phyloP scores from a whole-genome alignment of 2,888 invertebrate genomes.

The Oxytorus armatus region DNA sequence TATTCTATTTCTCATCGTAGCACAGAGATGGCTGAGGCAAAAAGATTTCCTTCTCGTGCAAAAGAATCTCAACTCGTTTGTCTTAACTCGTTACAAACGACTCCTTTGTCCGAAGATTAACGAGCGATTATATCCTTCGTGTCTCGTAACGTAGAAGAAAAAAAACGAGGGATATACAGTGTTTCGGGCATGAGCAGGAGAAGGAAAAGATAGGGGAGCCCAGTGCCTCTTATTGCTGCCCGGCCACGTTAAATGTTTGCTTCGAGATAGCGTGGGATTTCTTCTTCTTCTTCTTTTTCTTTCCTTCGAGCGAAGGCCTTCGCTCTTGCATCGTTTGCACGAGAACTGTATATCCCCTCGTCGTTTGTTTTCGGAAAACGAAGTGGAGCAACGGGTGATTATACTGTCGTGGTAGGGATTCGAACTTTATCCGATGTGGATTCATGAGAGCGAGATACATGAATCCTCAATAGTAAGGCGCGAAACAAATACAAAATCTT shows the following conservation, averaged over 20 bases:
- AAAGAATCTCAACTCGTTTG: slow-evolving; percentile 61
- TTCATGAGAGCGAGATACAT: slow-evolving; percentile 29
- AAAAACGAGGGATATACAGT: not conserved
- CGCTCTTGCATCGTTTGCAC: slow-evolving; percentile 44
- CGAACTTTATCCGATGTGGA: slow-evolving; percentile 30
- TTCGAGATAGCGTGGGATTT: slow-evolving; percentile 40
- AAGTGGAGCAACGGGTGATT: slow-evolving; percentile 44
- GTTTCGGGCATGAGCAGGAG: slow-evolving; percentile 1
- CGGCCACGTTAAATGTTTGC: slow-evolving; percentile 39
- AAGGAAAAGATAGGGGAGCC: slow-evolving; percentile 21
- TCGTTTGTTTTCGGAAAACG: slow-evolving; percentile 22
- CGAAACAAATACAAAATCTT: not conserved
- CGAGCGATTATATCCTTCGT: slow-evolving; percentile 65
- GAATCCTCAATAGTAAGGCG: slow-evolving; percentile 29
- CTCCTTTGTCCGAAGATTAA: slow-evolving; percentile 65
- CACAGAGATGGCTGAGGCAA: not conserved
- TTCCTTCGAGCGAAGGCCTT: not conserved
- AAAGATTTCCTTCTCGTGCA: slow-evolving; percentile 44
- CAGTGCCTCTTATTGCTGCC: slow-evolving; percentile 26
- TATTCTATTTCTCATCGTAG: not conserved
- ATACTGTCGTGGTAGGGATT: slow-evolving; percentile 53
- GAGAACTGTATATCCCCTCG: not conserved
- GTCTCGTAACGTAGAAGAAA: slow-evolving; percentile 46
- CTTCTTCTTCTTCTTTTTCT: slow-evolving; percentile 21
- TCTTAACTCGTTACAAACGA: slow-evolving; percentile 57